Evolutionary conservation across 2,797 vertebrate species (phyloP).

Genomic region (Pithecia hirsuta): DNA sequence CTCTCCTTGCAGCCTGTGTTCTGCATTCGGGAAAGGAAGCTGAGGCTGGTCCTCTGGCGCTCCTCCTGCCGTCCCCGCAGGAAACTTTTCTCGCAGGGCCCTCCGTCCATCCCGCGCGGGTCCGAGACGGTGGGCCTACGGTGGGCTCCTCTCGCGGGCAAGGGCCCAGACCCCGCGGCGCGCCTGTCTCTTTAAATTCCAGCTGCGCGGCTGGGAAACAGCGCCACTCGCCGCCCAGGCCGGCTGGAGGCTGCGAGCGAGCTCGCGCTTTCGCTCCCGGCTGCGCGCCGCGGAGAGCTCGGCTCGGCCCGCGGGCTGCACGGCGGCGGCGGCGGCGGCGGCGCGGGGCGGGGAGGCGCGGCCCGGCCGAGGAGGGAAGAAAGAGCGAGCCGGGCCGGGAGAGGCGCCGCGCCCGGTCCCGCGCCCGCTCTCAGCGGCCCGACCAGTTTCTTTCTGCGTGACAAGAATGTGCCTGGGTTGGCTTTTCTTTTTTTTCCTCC

Average conservation of each 20-base stretch:
- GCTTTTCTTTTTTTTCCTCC: background rate
- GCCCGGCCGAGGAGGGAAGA: conserved; percentile 50
- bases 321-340: conserved; percentile 11
- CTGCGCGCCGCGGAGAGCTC: conserved; percentile 75
- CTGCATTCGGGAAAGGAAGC: background rate
- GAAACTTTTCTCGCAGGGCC: conserved; percentile 67
- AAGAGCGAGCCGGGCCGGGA: conserved; percentile 61
- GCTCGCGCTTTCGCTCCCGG: conserved; percentile 80
- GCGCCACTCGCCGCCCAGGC: conserved; percentile 80
- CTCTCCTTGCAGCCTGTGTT: background rate
- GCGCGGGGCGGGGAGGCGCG: conserved; percentile 71
- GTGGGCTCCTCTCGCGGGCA: background rate
- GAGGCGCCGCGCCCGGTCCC: conserved; percentile 65
- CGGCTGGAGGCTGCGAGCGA: conserved; percentile 69
- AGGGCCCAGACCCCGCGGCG: background rate
- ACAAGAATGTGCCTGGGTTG: conserved; percentile 64
- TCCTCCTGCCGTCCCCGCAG: background rate
- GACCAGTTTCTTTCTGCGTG: conserved; percentile 25
- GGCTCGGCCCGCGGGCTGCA: conserved; percentile 72
- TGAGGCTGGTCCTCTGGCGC: background rate
- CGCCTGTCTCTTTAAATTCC: conserved; percentile 87
- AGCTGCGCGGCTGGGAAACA: conserved; percentile 81
- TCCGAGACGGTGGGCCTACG: background rate
- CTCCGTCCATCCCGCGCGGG: fast-evolving
- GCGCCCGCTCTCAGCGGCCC: conserved; percentile 36